Evolutionary conservation across 2,797 vertebrate species (phyloP), one percentile per base, ranked within the genome.

Genomic region (Diplodus puntazzo): DNA sequence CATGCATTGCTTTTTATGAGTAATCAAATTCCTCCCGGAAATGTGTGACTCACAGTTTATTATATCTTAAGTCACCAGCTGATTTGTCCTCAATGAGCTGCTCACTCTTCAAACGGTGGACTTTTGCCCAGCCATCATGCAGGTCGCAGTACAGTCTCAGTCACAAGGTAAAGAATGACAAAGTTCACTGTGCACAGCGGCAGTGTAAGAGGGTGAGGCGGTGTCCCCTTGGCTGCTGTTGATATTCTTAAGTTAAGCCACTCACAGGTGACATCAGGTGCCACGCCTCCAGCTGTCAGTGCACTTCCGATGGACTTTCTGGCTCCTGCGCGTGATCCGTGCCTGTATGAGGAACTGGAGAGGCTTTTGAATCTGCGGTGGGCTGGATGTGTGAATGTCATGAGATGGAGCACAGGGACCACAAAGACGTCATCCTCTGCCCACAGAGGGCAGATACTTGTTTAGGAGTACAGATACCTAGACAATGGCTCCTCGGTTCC

Each of bases 221-320:
- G 54, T 34, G 70, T 45, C 73, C 59, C 39, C 54, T 73, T 58
- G 39, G 73, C 65, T 79, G 60, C 39, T 83, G 77, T 77, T 89
- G 69, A 82, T 75, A 73, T 68, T 57, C 75, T 87, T 77, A 76
- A 69, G 69, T 54, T 88, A 87, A 89, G 82, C 76, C 77, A 48
- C 63, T 88, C 73, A 84, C 67, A 52, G 74, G 43, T 71, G 77
- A 75, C 80, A 71, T 85, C 73, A 61, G 27, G 58, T 57, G 75
- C 66, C 79, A 73, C 82, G 82, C 75, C 79, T 86, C 70, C 50
- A 54, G 50, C 50, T 57, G 54, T 69, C 65, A 62, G 66, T 53
- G 66, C 70, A 34, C 1, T 1, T 79, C 53, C 58, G 57, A 77
- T 5, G 14, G 14, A 62, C 11, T 42, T 12, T 17, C 11, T 8